Evolutionary conservation across 2,113 vertebrate genomes (phyloP), one percentile per base, ranked within the genome.

Genomic region (Chionodraco myersi): DNA sequence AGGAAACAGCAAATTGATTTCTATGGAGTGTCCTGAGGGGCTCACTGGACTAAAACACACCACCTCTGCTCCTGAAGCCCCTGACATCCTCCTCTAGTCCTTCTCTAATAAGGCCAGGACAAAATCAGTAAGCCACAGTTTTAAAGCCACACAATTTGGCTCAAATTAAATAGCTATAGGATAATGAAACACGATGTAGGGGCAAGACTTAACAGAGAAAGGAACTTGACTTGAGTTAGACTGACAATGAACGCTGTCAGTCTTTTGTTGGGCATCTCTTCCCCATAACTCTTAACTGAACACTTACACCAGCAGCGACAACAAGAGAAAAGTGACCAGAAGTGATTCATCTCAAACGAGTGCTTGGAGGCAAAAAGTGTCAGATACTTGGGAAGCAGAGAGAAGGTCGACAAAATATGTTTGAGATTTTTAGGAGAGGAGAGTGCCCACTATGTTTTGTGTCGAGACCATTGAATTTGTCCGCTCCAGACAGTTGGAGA

Each of bases 1-100:
- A 72, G 64, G 69, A 86, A 91, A 83, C 77, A 80, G 72, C 64
- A 72, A 89, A 90, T 90, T 88, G 83, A 88, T 89, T 90, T 88
- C 54, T 63, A 68, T 64, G 69, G 60, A 63, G 72, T 58, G 59
- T 89, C 79, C 71, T 82, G 67, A 82, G 70, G 72, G 79, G 78
- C 69, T 87, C 64, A 21, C 48, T 80, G 75, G 66, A 75, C 69
- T 70, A 15, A 78, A 71, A 65, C 48, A 58, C 41, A 34, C 16
- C 0, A n/a, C 7, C 84, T 70, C 44, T 56, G 66, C 34, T 64
- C 73, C 67, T 59, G 77, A 77, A 52, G 45, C 0, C 1, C n/a
- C 23, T 65, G 45, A 69, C 64, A 58, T 62, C 26, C 18, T 64
- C 56, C 23, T 65, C 23, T 34, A 11, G 15, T 61, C 1, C 9